Evolutionary conservation across 2,888 invertebrate species (phyloP), one percentile per base, ranked within the genome.

Genomic region (Deilephila porcellus): DNA sequence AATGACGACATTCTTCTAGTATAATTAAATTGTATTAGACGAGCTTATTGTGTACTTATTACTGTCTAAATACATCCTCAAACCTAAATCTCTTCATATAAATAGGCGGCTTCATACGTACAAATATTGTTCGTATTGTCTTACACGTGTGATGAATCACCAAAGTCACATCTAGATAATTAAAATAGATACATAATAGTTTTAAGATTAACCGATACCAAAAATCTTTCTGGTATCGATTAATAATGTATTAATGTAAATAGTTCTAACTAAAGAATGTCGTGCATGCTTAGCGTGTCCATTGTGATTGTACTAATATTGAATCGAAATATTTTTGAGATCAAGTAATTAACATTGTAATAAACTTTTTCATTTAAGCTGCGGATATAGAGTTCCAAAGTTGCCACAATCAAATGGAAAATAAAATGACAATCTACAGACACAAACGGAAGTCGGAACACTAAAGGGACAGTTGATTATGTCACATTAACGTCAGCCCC

Each of bases 271-370:
- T 60, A 29, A 25, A 8, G 25, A 63, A 6, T 64, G 63, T 63
- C 72, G 34, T 32, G 72, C 53, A 32, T 29, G 34, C 53, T 72
- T 63, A 34, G 72, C 32, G 29, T 56, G 64, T 64, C 25, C 17
- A 29, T 14, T 45, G 11, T 45, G 52, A 34, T 73, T 62, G 19
- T 60, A 32, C 70, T 11, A 71, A 75, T 37, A 72, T 71, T 72
- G 74, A 78, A 77, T 77, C 76, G 76, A 75, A 76, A 76, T 80
- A 76, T 78, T 79, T 79, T 77, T 76, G 75, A 76, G 76, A 77
- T 76, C 75, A 56, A 63, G 60, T 70, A 73, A 53, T 71, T 73
- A 60, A 62, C 32, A 63, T 20, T 71, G 19, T 25, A 71, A 53
- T 70, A 63, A 71, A 29, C 2, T 4, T 25, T 67, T 52, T 25